Base-by-base conservation (phyloP, 2,797 vertebrate species). In the Okamejei kenojei region DNA sequence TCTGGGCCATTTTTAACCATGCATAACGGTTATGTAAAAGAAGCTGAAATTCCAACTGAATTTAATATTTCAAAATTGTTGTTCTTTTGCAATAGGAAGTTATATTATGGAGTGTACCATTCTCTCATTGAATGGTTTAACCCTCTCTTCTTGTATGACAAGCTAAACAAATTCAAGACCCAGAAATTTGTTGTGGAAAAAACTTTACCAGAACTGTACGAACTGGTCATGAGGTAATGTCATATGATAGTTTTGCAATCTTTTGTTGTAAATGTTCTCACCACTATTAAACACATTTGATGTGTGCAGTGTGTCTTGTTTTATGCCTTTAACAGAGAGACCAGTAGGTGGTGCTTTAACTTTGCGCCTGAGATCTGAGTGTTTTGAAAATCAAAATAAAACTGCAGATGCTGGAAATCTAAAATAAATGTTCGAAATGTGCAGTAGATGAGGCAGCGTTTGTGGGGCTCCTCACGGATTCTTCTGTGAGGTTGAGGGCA, bases 111-210 rank as follows among this genome's bases (percentile, higher is more conserved):
- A 45, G 96, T 99, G 6, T 99, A 99, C 94, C 97, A 98, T 95
- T 99, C 98, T 0, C 94, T 99, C 80, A 96, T 96, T 76, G 98
- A 99, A 94, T 99, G 98, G 98, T 99, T 99, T 94, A 94, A 99
- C 94, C 98, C 98, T 0, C 95, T 99, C 61, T 99, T 99, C 94
- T 95, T 98, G 10, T 94, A 93, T 23, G 98, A 99, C 96, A 99
- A 99, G 95, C 94, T 97, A 93, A 97, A 95, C 90, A 94, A 94
- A 88, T 99, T 98, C 95, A 97, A 97, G 95, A 98, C 97, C 0
- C 98, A 99, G 94, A 93, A 96, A 91, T 99, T 98, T 93, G 97
- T 99, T 88, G 93, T 38, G 2, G 93, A 95, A 58, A 99, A 99
- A 95, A 95, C 96, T 0, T 95, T 99, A 94, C 98, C 99, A 74